Evolutionary conservation across 2,888 invertebrate genomes (phyloP), one percentile per base, ranked within the genome.

Genomic region (Willowsia nigromaculata): DNA sequence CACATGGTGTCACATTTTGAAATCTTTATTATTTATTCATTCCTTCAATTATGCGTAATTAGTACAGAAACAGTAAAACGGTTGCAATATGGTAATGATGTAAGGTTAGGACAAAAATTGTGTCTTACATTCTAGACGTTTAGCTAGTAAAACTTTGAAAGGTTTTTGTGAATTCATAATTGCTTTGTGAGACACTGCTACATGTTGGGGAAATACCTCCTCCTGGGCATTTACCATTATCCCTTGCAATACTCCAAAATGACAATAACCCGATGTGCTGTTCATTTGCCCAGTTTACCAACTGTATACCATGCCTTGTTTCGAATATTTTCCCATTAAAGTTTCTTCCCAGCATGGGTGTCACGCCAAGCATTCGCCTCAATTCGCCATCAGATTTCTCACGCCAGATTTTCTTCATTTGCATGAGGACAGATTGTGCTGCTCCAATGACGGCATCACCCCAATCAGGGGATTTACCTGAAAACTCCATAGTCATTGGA

Each of bases 331-430:
- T 92, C 1, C 90, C 90, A 80, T 92, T 92, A 27, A 92, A 92
- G 53, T 92, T 92, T n/a, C 90, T 56, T 1, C 92, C 92, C 25
- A 92, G 43, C 92, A 92, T 92, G 6, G 92, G 92, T 22, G 92
- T 92, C 3, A 89, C 87, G 18, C 92, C 92, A 13, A 92, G 82
- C 92, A 92, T 92, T 86, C 83, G 56, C 43, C 82, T 90, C 2
- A 92, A 37, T 50, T 92, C 91, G 18, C 76, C 83, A 15, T 84
- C 87, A 13, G 89, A 86, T 65, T 92, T 92, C 62, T 92, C 91
- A 4, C 91, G 90, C 92, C 92, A 92, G 33, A 92, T 91, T 43
- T 88, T 74, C 65, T 90, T 90, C 92, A 92, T 92, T 91, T 92
- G 92, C 62, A 71, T 65, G 11, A 92, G 71, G 11, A 89, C 90